Evolutionary conservation across 2,113 vertebrate species (phyloP), one percentile per base, ranked within the genome.

Genomic region (Malurus cyaneus): DNA sequence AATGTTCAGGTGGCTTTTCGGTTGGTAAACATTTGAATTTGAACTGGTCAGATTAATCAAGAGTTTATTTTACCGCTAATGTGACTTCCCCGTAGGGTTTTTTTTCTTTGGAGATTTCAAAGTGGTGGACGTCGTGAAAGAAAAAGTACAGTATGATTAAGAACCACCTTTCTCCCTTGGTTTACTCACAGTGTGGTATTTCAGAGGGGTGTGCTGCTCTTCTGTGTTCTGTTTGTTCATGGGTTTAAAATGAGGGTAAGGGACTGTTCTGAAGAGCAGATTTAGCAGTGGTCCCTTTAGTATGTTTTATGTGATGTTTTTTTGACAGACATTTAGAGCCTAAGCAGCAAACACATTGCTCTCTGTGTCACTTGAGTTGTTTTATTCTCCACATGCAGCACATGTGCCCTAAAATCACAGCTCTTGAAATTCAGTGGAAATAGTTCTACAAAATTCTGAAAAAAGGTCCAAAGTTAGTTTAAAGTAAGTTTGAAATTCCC

Each of bases 41-140:
- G 42, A 70, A 26, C 5, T 1, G 1, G 5, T 59, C 2, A 14
- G 19, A 29, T 50, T 25, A 50, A 28, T 26, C 0, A 0, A 39
- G n/a, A 80, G 21, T 6, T 81, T 50, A 9, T 67, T 77, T 86
- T 66, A 6, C 31, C 78, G 19, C 24, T 53, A 1, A 10, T 67
- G 19, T 69, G 42, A 25, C 12, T 81, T 71, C 12, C 6, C 21
- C 8, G 12, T 21, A 11, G 17, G 17, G 1, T 32, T 77, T 79
- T 71, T 71, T 47, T 23, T 12, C 41, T 62, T 4, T 9, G 4
- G 47, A 42, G 36, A 14, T 79, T 70, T 84, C n/a, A 24, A 32
- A 73, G 44, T 44, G 4, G 12, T 18, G 61, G 36, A 34, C 9
- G 17, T 47, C 16, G 29, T 32, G 34, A 72, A 80, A 12, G 61